Percentiles rank a stretch among this genome's conserved stretches.
phyloP scores from a whole-genome alignment of 2,797 vertebrate genomes.

The Emydoidea blandingii region DNA sequence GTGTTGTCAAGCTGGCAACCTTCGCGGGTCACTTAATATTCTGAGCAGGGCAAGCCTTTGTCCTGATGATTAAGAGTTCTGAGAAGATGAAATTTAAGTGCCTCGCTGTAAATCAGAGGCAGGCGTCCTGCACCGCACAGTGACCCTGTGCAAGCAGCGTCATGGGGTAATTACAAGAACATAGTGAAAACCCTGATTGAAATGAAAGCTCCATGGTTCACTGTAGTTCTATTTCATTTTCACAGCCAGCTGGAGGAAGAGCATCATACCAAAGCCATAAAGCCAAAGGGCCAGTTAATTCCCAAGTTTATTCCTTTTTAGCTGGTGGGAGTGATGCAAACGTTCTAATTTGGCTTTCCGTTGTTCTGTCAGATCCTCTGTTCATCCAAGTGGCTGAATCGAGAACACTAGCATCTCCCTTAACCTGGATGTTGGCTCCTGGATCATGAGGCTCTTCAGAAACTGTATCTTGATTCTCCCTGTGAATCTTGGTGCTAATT shows the following conservation, averaged over 20 bases:
- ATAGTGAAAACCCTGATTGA: not conserved
- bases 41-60: not conserved
- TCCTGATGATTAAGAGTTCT: accelerated
- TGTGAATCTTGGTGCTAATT: accelerated
- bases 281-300: accelerated
- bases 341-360: not conserved
- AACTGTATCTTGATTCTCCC: accelerated
- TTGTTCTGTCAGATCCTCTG: not conserved
- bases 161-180: not conserved
- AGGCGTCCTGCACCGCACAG: not conserved
- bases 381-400: not conserved
- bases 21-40: not conserved
- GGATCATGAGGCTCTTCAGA: not conserved
- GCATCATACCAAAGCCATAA: accelerated
- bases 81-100: not conserved
- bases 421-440: not conserved
- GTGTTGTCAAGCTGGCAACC: not conserved
- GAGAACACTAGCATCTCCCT: not conserved
- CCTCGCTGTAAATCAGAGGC: not conserved
- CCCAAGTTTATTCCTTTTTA: not conserved
- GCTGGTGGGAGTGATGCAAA: not conserved
- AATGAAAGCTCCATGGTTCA: not conserved
- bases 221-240: not conserved
- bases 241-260: not conserved
- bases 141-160: not conserved